Evolutionary conservation across 2,113 vertebrate genomes (phyloP).

Genomic region (Coptodon bakossiorum): DNA sequence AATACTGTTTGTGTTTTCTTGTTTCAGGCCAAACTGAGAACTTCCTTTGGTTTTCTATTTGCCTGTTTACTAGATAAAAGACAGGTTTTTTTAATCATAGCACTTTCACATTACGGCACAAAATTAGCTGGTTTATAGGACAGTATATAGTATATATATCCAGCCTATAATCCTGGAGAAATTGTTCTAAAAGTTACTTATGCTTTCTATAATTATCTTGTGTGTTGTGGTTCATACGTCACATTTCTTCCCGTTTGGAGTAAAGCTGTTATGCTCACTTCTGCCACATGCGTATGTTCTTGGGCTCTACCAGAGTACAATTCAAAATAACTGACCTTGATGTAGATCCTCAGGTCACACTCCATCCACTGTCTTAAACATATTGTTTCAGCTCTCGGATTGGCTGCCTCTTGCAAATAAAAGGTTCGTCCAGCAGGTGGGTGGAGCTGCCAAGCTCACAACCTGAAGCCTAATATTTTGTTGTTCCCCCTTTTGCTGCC

Average conservation of each 20-base stretch:
- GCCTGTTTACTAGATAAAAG: not conserved
- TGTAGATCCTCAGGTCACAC: not conserved
- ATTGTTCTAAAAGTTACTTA: not conserved
- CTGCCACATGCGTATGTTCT: not conserved
- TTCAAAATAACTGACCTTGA: not conserved
- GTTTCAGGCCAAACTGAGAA: not conserved
- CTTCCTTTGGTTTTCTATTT: not conserved
- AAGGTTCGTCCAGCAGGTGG: not conserved
- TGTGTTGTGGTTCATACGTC: not conserved
- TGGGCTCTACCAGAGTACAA: not conserved
- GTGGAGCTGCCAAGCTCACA: not conserved
- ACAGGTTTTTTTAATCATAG: not conserved
- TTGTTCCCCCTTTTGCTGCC: not conserved
- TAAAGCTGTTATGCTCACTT: not conserved
- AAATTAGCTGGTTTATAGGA: not conserved
- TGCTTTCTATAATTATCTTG: not conserved
- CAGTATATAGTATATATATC: not conserved
- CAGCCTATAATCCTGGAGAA: not conserved
- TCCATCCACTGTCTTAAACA: not conserved
- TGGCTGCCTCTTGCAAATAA: not conserved
- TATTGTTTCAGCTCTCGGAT: not conserved
- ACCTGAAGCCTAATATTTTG: not conserved
- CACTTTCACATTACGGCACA: not conserved
- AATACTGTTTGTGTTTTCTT: not conserved
- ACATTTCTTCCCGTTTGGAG: accelerated